Conservation (phyloP, 1,140 invertebrate genomes). For the Aphelenchoides fujianensis region DNA sequence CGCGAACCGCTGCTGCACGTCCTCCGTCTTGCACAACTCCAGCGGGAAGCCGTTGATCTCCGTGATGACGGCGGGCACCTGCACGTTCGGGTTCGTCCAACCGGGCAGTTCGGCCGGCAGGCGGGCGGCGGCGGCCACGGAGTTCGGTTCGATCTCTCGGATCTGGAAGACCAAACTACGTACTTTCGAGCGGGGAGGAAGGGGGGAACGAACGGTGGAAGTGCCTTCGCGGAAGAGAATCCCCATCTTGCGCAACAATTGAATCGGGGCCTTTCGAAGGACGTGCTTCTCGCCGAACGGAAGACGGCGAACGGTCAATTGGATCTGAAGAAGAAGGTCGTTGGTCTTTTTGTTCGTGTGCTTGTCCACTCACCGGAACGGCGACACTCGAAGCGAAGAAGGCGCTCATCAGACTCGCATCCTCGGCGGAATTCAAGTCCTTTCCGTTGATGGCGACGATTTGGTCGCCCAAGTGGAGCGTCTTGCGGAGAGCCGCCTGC, state of each 20-base stretch:
- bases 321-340: too few relatives aligned
- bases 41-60: conserved; percentile 21
- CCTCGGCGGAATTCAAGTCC: neutral
- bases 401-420: neutral
- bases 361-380: too few relatives aligned
- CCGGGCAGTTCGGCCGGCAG: neutral
- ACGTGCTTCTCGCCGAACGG: neutral
- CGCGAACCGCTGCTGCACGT: neutral
- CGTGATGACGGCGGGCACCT: conserved; percentile 5
- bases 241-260: conserved; percentile 13
- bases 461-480: conserved; percentile 17
- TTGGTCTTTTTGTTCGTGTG: too few relatives aligned
- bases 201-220: neutral
- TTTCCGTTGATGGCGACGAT: conserved; percentile 17
- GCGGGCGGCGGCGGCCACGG: neutral
- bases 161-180: conserved; percentile 17
- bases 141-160: neutral
- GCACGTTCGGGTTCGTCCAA: neutral
- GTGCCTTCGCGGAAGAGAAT: conserved; percentile 13
- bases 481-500: neutral
- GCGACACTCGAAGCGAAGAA: conserved; percentile 2
- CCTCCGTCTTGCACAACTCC: conserved; percentile 12
- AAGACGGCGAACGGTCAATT: conserved; percentile 12
- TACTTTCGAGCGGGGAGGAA: conserved; percentile 4
- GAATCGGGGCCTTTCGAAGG: conserved; percentile 1